Percentiles rank a stretch among this genome's conserved stretches.
Evolutionary conservation across 2,113 vertebrate genomes (phyloP).

Genomic region (Aspidoscelis tigris): DNA sequence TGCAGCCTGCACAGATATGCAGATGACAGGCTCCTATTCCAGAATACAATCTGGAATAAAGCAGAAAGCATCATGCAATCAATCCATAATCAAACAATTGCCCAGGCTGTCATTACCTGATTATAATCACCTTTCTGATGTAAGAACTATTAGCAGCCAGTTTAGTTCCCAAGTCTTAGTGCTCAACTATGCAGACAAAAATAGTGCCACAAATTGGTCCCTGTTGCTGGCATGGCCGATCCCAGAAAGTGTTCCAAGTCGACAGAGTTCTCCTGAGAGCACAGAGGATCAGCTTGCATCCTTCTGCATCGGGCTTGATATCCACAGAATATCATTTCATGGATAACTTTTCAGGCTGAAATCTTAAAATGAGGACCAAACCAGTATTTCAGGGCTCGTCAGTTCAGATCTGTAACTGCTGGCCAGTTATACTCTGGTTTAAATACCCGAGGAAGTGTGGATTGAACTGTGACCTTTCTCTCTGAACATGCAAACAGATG

Average conservation of each 20-base stretch:
- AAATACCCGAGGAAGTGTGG: neutral
- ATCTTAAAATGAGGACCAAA: neutral
- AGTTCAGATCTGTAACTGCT: neutral
- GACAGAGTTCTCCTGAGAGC: neutral
- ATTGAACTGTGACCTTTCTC: neutral
- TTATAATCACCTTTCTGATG: slow-evolving; percentile 5
- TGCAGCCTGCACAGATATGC: too few relatives aligned
- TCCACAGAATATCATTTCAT: neutral
- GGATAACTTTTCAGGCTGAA: neutral
- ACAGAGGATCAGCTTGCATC: neutral
- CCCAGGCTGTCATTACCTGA: neutral
- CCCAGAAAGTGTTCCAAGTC: neutral
- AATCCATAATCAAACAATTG: neutral
- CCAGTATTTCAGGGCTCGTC: neutral
- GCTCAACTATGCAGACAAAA: neutral
- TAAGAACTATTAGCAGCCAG: neutral
- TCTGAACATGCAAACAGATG: neutral
- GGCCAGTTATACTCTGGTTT: neutral
- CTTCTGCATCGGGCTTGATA: neutral
- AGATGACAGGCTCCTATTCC: too few relatives aligned
- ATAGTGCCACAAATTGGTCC: neutral
- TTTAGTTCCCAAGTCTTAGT: neutral
- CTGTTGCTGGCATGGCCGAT: neutral
- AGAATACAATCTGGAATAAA: too few relatives aligned
- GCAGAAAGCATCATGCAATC: neutral